Evolutionary conservation across 2,113 vertebrate species (phyloP).

Genomic region (Athene cunicularia): DNA sequence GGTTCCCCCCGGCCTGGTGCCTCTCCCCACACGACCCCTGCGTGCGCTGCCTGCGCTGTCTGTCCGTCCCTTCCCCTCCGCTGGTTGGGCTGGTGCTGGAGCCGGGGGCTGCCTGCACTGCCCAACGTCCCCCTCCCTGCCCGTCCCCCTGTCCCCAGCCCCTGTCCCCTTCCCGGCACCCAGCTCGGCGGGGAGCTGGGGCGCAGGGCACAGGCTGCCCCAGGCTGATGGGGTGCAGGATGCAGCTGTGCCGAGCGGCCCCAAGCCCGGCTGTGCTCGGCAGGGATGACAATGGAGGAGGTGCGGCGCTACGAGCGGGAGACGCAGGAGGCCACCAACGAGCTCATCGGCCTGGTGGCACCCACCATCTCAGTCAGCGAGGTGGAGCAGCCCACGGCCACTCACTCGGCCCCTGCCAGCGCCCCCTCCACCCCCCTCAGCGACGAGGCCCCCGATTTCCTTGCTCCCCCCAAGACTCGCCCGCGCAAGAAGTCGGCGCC

Average conservation of each 20-base stretch:
- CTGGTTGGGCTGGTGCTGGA: neutral
- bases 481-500: conserved; percentile 74
- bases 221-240: neutral
- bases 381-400: conserved; percentile 18
- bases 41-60: neutral
- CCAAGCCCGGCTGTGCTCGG: conserved; percentile 20
- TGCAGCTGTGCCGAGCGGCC: neutral
- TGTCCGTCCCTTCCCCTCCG: neutral
- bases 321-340: conserved; percentile 78
- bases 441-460: conserved; percentile 74
- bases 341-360: conserved; percentile 71
- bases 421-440: conserved; percentile 70
- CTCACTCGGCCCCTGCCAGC: conserved; percentile 64
- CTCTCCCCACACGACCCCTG: neutral
- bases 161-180: neutral
- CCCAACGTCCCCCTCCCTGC: neutral
- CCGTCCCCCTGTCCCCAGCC: neutral
- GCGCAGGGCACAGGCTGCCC: neutral
- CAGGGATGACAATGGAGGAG: conserved; percentile 80
- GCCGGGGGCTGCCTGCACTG: neutral
- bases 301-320: conserved; percentile 75
- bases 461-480: conserved; percentile 67
- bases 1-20: neutral
- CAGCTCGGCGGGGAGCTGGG: neutral
- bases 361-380: conserved; percentile 69